These are phyloP conservation scores for Pteria penguin DNA, from an alignment of 2,888 invertebrate species.

Conservation along the genomic window DNA sequence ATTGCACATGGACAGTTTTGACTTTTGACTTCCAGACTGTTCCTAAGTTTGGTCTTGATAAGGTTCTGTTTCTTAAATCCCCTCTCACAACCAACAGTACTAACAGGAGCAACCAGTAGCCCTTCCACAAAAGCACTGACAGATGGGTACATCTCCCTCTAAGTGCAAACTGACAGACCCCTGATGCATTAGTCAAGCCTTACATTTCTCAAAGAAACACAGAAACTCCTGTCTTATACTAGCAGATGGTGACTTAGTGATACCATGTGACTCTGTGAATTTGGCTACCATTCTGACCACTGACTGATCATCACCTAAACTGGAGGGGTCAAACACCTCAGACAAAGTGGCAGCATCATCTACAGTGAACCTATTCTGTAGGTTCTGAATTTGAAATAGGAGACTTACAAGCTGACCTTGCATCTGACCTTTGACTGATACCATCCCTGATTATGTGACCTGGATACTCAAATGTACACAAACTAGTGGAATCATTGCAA, in stretches of 20 bases:
- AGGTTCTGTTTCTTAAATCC: constrained; percentile 26
- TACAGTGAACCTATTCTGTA: neutral
- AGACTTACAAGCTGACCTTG: constrained; percentile 32
- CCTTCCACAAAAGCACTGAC: constrained; percentile 29
- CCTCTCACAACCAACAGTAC: constrained; percentile 41
- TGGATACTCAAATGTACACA: constrained; percentile 45
- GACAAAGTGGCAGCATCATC: neutral
- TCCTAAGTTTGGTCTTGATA: constrained; percentile 13
- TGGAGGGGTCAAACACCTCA: neutral
- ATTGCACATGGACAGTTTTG: neutral
- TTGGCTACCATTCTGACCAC: neutral
- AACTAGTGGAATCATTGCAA: constrained; percentile 32
- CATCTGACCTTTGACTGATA: constrained; percentile 46
- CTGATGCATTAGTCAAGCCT: neutral
- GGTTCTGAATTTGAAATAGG: constrained; percentile 21
- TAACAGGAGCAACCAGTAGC: constrained; percentile 26
- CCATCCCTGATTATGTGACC: constrained; percentile 52
- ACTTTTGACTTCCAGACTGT: neutral
- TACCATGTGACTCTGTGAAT: neutral
- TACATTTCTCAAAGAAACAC: constrained; percentile 17
- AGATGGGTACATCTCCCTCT: constrained; percentile 13
- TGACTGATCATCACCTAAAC: neutral
- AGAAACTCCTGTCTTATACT: neutral
- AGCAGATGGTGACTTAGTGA: neutral
- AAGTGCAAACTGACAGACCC: constrained; percentile 21